These are phyloP conservation scores for Anniella stebbinsi DNA, from an alignment of 2,797 vertebrate genomes.

Conservation along the genomic window DNA sequence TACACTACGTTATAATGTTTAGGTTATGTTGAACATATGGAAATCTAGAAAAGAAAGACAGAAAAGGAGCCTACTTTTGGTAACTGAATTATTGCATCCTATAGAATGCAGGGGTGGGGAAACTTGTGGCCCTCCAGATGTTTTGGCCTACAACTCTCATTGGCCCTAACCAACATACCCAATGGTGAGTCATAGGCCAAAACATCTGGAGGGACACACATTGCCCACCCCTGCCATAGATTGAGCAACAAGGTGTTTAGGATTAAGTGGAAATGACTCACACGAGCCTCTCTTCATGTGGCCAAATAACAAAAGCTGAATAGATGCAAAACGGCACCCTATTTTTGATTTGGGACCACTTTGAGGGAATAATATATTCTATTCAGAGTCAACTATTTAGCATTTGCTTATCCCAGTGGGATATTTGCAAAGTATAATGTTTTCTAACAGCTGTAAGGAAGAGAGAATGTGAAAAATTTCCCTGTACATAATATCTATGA, in stretches of 20 bases:
- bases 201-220: no score
- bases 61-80: neutral
- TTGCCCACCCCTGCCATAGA: no score
- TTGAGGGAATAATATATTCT: constrained; percentile 57
- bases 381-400: constrained; percentile 70
- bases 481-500: constrained; percentile 74
- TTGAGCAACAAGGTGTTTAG: constrained; percentile 26
- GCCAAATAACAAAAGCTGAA: constrained; percentile 62
- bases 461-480: constrained; percentile 70
- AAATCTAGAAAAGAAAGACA: no score
- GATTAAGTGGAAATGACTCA: constrained; percentile 50
- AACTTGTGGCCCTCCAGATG: no score
- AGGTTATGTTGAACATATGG: no score
- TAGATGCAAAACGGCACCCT: constrained; percentile 58
- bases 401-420: constrained; percentile 66
- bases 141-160: no score
- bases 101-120: neutral
- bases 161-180: no score
- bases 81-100: neutral
- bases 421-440: constrained; percentile 75
- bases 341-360: constrained; percentile 54
- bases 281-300: neutral
- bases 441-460: constrained; percentile 79
- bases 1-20: no score
- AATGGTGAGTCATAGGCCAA: no score